A percentile compares a stretch with the other conserved stretches of the same genome.
phyloP scores from a whole-genome alignment of 2,888 invertebrate genomes.

The Agrenia bidenticulata region DNA sequence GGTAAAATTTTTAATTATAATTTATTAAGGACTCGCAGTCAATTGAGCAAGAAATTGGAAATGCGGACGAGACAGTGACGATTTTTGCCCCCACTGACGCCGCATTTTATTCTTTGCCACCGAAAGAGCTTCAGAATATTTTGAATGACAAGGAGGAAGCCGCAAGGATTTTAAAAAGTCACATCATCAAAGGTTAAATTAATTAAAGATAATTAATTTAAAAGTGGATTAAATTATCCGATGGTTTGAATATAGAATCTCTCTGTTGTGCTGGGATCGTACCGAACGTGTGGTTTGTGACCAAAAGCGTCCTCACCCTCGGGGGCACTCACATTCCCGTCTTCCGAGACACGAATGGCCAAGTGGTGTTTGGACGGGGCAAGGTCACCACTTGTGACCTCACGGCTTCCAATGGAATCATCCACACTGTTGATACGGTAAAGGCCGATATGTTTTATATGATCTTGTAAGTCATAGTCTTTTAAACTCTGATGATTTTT shows the following conservation, averaged over 20 bases:
- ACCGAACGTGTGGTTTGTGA: constrained; percentile 54
- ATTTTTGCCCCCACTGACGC: constrained; percentile 64
- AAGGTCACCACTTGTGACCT: constrained; percentile 56
- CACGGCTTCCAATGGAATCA: constrained; percentile 56
- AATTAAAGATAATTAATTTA: not conserved
- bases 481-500: too few relatives aligned
- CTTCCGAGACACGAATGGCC: constrained; percentile 54
- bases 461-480: too few relatives aligned
- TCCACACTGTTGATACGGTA: constrained; percentile 56
- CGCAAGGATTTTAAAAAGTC: constrained; percentile 59
- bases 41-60: constrained; percentile 58
- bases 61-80: constrained; percentile 60
- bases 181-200: constrained; percentile 61
- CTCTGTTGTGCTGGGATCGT: constrained; percentile 58
- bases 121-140: constrained; percentile 58
- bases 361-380: constrained; percentile 55
- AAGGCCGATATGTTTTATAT: constrained; percentile 18
- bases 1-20: constrained; percentile 11
- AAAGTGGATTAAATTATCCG: not conserved
- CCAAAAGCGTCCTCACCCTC: constrained; percentile 55
- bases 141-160: constrained; percentile 60
- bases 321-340: constrained; percentile 55
- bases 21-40: constrained; percentile 53
- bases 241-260: constrained; percentile 51
- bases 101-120: constrained; percentile 60